phyloP scores from a whole-genome alignment of 2,113 vertebrate species.

The Cygnus buccinator region DNA sequence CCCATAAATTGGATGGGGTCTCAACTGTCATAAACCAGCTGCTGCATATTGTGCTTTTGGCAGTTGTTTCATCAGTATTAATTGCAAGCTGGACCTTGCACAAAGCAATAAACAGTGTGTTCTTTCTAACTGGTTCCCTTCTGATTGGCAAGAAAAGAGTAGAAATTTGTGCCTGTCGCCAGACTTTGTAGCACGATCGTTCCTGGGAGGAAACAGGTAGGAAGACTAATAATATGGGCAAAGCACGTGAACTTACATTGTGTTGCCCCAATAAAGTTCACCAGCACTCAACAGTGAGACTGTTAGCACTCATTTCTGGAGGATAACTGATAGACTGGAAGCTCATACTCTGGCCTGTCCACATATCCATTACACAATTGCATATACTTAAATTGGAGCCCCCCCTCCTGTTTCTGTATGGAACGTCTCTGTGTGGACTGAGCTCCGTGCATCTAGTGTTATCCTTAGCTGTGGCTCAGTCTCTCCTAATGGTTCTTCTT shows the following conservation, averaged over 20 bases:
- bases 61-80: conserved; percentile 65
- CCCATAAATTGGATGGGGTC: conserved; percentile 46
- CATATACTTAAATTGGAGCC: background rate
- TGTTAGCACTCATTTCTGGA: background rate
- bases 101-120: conserved; percentile 42
- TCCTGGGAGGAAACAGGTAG: background rate
- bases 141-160: conserved; percentile 20
- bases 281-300: background rate
- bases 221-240: background rate
- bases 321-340: background rate
- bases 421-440: background rate
- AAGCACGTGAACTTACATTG: background rate
- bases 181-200: background rate
- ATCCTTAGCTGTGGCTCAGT: background rate
- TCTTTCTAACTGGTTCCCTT: conserved; percentile 18
- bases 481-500: background rate
- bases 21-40: conserved; percentile 64
- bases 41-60: conserved; percentile 57
- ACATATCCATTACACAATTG: background rate
- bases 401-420: background rate
- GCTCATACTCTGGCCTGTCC: background rate
- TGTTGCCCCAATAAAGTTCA: background rate
- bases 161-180: conserved; percentile 7
- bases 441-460: background rate
- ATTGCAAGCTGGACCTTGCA: conserved; percentile 53